These are phyloP conservation scores for Hippocampus barbouri DNA, from an alignment of 2,113 vertebrate species.

Conservation along the genomic window DNA sequence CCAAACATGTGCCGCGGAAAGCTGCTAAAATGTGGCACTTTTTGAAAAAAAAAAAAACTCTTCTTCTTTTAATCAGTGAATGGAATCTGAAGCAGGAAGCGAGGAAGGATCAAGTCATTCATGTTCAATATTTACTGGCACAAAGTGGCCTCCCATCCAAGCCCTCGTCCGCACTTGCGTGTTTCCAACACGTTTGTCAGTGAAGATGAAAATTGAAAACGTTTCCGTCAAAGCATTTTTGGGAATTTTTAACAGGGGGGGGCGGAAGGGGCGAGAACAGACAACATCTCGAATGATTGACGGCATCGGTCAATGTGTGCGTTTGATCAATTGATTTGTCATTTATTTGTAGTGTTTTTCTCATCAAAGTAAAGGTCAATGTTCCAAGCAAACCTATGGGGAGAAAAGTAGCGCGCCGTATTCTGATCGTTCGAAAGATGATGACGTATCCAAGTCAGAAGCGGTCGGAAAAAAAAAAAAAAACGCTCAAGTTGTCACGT, in stretches of 20 bases:
- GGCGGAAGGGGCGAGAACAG: too few relatives aligned
- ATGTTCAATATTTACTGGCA: neutral
- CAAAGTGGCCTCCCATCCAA: neutral
- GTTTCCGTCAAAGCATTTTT: neutral
- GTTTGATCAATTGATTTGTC: too few relatives aligned
- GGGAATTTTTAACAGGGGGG: neutral
- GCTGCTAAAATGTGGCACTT: neutral
- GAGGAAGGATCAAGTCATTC: constrained; percentile 1
- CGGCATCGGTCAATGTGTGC: too few relatives aligned
- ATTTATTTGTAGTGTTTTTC: too few relatives aligned
- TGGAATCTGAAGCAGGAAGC: constrained; percentile 3
- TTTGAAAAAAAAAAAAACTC: neutral
- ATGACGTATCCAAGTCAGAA: too few relatives aligned
- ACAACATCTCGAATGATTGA: too few relatives aligned
- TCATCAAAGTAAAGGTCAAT: too few relatives aligned
- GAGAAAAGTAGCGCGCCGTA: too few relatives aligned
- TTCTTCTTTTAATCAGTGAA: neutral
- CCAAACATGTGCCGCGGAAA: neutral
- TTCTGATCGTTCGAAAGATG: too few relatives aligned
- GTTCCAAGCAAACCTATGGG: too few relatives aligned
- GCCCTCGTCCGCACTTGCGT: neutral
- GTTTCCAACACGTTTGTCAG: neutral
- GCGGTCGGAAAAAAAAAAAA: too few relatives aligned
- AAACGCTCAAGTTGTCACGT: too few relatives aligned
- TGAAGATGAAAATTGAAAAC: neutral